A percentile compares a stretch with the other conserved stretches of the same genome.
phyloP scores from a whole-genome alignment of 2,888 invertebrate species.

The Leistus spinibarbis region DNA sequence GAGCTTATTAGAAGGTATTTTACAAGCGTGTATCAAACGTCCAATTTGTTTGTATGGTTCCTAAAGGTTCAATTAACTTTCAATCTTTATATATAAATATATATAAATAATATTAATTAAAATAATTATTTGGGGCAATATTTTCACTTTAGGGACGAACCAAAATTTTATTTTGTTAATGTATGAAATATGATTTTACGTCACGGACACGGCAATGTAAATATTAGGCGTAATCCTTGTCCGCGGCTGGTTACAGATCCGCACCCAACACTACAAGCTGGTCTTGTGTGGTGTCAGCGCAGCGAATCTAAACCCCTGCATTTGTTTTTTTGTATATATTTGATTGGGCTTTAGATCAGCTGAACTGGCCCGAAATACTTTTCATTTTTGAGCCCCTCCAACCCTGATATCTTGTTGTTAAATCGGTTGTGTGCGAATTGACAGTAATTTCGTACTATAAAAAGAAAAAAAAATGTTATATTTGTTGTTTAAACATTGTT shows the following conservation, averaged over 20 bases:
- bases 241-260: neutral
- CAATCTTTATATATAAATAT: neutral
- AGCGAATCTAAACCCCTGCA: neutral
- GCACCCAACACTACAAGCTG: constrained; percentile 23
- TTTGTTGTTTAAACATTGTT: constrained; percentile 9
- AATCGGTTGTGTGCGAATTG: constrained; percentile 30
- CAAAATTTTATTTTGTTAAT: neutral
- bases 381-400: neutral
- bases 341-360: constrained; percentile 4
- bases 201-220: neutral
- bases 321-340: constrained; percentile 27
- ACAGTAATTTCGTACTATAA: neutral
- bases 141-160: neutral
- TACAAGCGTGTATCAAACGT: neutral
- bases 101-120: too few relatives aligned
- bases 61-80: neutral
- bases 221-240: constrained; percentile 4
- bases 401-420: constrained; percentile 11
- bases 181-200: neutral
- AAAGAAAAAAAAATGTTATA: neutral
- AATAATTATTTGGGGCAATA: neutral
- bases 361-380: neutral
- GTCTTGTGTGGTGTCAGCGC: constrained; percentile 14
- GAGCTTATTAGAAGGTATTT: neutral
- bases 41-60: neutral